Conservation (phyloP, 2,113 vertebrate genomes). For the Xerus inauris region DNA sequence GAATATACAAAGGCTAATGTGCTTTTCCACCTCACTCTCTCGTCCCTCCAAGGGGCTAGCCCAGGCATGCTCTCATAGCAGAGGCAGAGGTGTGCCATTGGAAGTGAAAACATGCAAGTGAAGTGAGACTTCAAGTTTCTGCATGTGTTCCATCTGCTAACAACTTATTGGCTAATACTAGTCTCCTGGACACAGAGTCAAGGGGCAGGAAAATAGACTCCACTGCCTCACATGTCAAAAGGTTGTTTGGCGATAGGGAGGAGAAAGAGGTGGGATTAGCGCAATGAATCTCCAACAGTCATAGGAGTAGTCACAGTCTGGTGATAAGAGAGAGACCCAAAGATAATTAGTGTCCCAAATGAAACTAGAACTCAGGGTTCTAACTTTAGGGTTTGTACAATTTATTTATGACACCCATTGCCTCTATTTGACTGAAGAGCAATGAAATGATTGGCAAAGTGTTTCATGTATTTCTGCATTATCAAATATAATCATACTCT, state of each 20-base stretch:
- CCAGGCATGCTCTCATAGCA: neutral
- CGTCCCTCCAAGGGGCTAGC: neutral
- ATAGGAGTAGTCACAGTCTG: no score
- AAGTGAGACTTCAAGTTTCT: neutral
- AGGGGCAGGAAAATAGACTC: neutral
- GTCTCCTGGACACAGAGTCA: neutral
- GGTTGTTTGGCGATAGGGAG: neutral
- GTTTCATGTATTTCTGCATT: neutral
- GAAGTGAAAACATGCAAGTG: neutral
- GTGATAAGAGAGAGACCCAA: neutral
- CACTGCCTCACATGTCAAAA: neutral
- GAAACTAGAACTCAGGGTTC: neutral
- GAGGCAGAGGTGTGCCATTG: neutral
- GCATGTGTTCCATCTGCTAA: neutral
- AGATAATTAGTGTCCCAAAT: neutral
- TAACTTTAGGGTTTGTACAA: neutral
- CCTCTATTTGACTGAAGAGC: slow-evolving; percentile 3
- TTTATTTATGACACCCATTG: neutral
- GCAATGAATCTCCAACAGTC: neutral
- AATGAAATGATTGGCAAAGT: slow-evolving; percentile 8
- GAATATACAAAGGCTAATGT: neutral
- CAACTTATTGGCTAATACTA: neutral
- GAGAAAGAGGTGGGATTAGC: neutral
- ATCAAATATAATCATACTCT: neutral
- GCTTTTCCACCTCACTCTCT: neutral